Base-by-base conservation (phyloP, 2,888 invertebrate genomes). In the Odontothrips loti region DNA sequence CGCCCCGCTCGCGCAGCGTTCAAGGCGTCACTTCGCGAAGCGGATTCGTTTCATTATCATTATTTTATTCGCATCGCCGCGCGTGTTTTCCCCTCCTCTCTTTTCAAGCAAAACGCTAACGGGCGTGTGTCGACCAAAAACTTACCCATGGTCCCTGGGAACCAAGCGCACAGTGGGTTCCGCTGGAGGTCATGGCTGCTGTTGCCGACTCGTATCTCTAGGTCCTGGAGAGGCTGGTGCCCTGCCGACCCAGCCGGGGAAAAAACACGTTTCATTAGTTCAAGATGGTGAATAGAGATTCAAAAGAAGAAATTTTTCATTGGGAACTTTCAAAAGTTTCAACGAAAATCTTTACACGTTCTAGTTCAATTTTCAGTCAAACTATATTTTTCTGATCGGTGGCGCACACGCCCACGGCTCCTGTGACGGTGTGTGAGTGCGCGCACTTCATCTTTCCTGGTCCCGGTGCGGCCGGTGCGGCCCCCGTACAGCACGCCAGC, bases 121-220 rank as follows among this genome's bases (percentile, higher is more conserved):
- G 17, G 27, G 10, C n/a, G n/a, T n/a, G n/a, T n/a, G n/a, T n/a
- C n/a, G n/a, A n/a, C n/a, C n/a, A n/a, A 43, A 2, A 80, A 88
- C 90, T 90, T 86, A 94, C 93, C 93, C 82, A 96, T 92, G 11
- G 96, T 95, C 82, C 96, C 96, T 3, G 96, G 96, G 87, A 95
- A 96, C 96, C 96, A 97, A 47, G 96, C 96, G 86, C 96, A 97
- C 0, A 97, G 89, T 23, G 96, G 96, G 88, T 96, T 97, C 82
- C 95, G 90, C 86, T 96, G 96, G 80, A 96, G 88, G 85, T 95
- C 95, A 0, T 91, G 91, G 85, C 95, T 96, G 87, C 95, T 96
- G 87, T 96, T 96, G 29, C 96, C 96, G n/a, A 96, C 95, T 81
- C 95, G 89, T 83, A 96, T 95, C 89, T 96, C 96, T 81, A 96